Conservation (phyloP, 30 jellyfish, hydroid and myxozoan species). For the Aurelia aurita region DNA sequence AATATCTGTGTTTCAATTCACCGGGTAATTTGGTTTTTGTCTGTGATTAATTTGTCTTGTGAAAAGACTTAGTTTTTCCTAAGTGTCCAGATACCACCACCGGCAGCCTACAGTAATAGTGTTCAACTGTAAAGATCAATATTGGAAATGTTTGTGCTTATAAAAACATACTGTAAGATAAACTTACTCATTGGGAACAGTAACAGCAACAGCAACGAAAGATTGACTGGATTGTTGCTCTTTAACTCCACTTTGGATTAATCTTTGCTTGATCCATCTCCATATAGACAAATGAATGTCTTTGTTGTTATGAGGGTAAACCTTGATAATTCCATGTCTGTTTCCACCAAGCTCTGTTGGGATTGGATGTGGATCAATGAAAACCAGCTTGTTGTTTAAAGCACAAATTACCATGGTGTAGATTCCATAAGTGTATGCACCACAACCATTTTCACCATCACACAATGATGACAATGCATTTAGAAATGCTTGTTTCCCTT, state of each 20-base stretch:
- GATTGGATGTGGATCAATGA: conserved; percentile 24
- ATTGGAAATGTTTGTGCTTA: no score
- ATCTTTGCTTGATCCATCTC: conserved; percentile 33
- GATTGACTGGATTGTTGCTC: conserved; percentile 8
- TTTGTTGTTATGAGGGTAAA: conserved; percentile 29
- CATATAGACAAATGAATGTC: conserved; percentile 27
- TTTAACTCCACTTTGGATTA: conserved; percentile 9
- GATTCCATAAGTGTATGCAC: conserved; percentile 21
- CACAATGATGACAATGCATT: conserved; percentile 19
- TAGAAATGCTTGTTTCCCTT: conserved; percentile 23
- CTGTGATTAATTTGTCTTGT: no score
- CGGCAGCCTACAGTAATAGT: no score
- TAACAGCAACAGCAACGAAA: no score
- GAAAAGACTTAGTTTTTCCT: no score
- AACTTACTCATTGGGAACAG: no score
- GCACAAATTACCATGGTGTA: conserved; percentile 37
- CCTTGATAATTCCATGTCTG: conserved; percentile 24
- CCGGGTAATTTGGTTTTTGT: no score
- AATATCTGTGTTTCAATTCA: no score
- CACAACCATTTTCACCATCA: conserved; percentile 24
- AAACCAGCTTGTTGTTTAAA: conserved; percentile 16
- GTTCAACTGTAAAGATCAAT: no score
- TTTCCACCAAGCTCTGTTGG: conserved; percentile 35
- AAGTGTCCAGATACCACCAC: no score
- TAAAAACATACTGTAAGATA: no score